Conservation (phyloP, 2,888 invertebrate genomes). For the Agapostemon virescens region DNA sequence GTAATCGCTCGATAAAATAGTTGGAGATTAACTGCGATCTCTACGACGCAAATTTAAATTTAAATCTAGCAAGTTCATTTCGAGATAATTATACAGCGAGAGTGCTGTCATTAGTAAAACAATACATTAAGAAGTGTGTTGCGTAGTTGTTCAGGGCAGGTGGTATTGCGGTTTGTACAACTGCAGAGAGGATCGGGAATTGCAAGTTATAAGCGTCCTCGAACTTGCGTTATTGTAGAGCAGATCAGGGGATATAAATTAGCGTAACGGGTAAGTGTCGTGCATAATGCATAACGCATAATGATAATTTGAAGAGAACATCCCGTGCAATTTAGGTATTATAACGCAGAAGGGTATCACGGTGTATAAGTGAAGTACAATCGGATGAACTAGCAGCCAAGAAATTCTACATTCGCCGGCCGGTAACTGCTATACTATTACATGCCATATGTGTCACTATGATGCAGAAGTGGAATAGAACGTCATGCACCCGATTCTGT, state of each 20-base stretch:
- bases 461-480: neutral
- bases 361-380: slow-evolving; percentile 14
- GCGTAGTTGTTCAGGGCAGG: neutral
- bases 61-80: neutral
- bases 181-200: neutral
- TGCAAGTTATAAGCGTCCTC: slow-evolving; percentile 14
- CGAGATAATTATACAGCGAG: neutral
- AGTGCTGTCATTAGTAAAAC: neutral
- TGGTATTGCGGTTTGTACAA: neutral
- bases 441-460: neutral
- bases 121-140: neutral
- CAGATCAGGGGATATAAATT: slow-evolving; percentile 36
- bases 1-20: neutral
- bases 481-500: neutral
- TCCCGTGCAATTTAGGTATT: slow-evolving; percentile 40
- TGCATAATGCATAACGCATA: slow-evolving; percentile 21
- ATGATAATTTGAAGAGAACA: slow-evolving; percentile 34
- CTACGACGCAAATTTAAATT: neutral
- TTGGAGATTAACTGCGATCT: neutral
- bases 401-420: neutral
- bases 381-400: neutral
- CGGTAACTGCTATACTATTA: neutral
- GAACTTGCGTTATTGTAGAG: slow-evolving; percentile 27
- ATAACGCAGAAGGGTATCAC: slow-evolving; percentile 11
- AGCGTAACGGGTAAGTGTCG: slow-evolving; percentile 32